phyloP scores from a whole-genome alignment of 2,113 vertebrate species.

The Corythornis vintsioides region DNA sequence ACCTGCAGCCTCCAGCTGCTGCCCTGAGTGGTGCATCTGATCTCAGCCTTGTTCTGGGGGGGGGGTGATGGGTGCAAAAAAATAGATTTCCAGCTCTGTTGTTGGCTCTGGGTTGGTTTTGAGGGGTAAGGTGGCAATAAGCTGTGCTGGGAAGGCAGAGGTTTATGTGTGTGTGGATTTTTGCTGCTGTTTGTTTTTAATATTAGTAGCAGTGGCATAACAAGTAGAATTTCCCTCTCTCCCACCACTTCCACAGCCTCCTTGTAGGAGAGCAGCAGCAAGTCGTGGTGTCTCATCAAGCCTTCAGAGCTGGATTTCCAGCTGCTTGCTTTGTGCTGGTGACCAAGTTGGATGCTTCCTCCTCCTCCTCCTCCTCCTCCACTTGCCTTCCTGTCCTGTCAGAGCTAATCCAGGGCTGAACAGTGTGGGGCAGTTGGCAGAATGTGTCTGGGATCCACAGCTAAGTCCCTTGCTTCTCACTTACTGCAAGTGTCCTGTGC shows the following conservation, averaged over 20 bases:
- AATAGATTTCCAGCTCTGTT: background rate
- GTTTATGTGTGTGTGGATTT: background rate
- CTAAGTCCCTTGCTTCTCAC: background rate
- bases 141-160: background rate
- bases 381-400: background rate
- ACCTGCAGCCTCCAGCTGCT: background rate
- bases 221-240: background rate
- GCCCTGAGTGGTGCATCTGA: background rate
- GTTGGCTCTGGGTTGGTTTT: background rate
- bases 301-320: background rate
- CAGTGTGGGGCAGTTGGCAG: background rate
- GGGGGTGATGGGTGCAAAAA: conserved; percentile 11
- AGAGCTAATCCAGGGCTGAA: background rate
- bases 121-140: background rate
- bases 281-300: background rate
- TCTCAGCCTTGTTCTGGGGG: background rate
- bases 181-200: background rate
- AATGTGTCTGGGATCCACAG: background rate
- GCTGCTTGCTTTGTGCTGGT: background rate
- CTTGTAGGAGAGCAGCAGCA: background rate
- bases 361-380: background rate
- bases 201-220: background rate
- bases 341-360: background rate
- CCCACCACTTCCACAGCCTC: background rate
- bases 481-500: background rate